These are phyloP conservation scores for Aurelia aurita complex sp. Pacific DNA, from an alignment of 30 jellyfish, hydroid and myxozoan genomes.

Conservation along the genomic window DNA sequence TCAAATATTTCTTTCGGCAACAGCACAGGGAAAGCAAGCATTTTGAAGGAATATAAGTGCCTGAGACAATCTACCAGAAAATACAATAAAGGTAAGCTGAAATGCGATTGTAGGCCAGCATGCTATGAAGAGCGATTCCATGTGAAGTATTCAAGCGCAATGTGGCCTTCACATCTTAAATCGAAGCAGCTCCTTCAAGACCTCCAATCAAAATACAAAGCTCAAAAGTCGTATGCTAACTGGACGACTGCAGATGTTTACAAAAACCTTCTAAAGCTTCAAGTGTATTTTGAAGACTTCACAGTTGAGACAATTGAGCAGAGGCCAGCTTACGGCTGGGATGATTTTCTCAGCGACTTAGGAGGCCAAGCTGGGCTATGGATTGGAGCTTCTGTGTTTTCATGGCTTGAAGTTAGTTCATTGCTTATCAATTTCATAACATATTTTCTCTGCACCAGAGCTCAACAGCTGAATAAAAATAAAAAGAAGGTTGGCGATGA, in stretches of 20 bases:
- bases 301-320: slow-evolving; percentile 21
- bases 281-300: slow-evolving; percentile 35
- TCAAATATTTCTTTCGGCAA: background rate
- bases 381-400: slow-evolving; percentile 48
- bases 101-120: background rate
- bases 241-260: slow-evolving; percentile 22
- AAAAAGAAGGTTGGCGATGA: no score
- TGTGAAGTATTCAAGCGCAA: background rate
- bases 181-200: background rate
- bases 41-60: slow-evolving; percentile 6
- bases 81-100: background rate
- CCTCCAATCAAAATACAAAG: background rate
- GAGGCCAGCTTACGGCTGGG: slow-evolving; percentile 22
- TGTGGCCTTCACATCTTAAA: slow-evolving; percentile 15
- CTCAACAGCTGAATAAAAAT: no score
- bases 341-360: slow-evolving; percentile 14
- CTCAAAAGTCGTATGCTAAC: background rate
- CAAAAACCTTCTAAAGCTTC: slow-evolving; percentile 5
- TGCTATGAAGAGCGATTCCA: background rate
- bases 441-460: no score
- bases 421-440: background rate
- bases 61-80: background rate
- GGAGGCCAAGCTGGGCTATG: slow-evolving; percentile 63
- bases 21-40: background rate
- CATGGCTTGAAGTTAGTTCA: slow-evolving; percentile 23